Conservation (phyloP, 2,888 invertebrate species). For the Lathronympha strigana region DNA sequence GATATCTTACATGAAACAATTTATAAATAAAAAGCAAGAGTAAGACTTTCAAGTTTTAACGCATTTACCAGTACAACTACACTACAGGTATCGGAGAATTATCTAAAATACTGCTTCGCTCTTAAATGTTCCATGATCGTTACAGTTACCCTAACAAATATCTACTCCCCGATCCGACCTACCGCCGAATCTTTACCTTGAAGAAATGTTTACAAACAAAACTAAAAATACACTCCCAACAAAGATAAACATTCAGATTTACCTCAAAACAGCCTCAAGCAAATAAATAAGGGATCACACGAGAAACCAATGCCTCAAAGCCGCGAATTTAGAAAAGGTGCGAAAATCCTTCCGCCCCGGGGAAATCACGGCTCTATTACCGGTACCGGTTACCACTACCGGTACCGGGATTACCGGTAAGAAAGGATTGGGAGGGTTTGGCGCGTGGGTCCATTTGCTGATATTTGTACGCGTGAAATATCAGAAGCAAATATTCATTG, state of each 20-base stretch:
- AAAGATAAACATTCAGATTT: background rate
- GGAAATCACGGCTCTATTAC: constrained; percentile 34
- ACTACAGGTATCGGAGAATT: no score
- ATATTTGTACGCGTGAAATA: constrained; percentile 10
- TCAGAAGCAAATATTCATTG: constrained; percentile 16
- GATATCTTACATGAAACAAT: no score
- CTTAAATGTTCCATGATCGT: no score
- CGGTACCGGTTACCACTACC: constrained; percentile 11
- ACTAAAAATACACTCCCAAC: background rate
- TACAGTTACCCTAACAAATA: no score
- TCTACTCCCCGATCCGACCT: no score
- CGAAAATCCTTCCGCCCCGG: constrained; percentile 27
- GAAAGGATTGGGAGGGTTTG: constrained; percentile 1
- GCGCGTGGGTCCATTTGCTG: background rate
- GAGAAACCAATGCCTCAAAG: constrained; percentile 27
- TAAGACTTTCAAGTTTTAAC: no score
- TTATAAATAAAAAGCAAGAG: no score
- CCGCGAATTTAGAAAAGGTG: constrained; percentile 20
- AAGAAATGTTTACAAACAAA: background rate
- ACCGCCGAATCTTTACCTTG: no score
- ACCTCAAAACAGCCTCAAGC: background rate
- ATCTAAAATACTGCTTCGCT: no score
- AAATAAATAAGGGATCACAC: constrained; percentile 12
- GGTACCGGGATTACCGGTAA: constrained; percentile 21
- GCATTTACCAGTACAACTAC: no score